phyloP scores from a whole-genome alignment of 2,888 invertebrate genomes.

The Acrobasis consociella region DNA sequence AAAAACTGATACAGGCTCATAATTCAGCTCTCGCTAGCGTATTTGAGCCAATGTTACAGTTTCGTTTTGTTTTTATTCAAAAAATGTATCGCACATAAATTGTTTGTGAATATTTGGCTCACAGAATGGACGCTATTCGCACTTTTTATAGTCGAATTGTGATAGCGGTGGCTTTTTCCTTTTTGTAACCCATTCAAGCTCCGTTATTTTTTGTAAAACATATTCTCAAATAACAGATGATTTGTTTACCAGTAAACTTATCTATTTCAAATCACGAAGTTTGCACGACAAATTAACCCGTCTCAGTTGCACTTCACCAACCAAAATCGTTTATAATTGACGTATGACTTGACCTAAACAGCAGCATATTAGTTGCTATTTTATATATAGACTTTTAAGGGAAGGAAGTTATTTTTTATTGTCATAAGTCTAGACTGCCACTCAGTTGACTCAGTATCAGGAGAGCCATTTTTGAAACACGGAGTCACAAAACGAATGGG shows the following conservation, averaged over 20 bases:
- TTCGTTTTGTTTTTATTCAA: slow-evolving; percentile 1
- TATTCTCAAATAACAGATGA: neutral
- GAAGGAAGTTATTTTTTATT: too few relatives aligned
- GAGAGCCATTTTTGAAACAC: too few relatives aligned
- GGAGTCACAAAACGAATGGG: too few relatives aligned
- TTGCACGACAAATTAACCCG: too few relatives aligned
- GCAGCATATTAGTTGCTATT: too few relatives aligned
- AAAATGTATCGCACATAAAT: slow-evolving; percentile 13
- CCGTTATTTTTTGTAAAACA: neutral
- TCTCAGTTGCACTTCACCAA: too few relatives aligned
- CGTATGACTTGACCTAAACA: too few relatives aligned
- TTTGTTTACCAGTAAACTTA: neutral
- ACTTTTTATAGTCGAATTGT: neutral
- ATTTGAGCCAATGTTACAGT: neutral
- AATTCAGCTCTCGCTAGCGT: neutral
- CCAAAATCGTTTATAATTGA: too few relatives aligned
- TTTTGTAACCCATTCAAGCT: neutral
- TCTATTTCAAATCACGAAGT: too few relatives aligned
- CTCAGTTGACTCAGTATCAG: too few relatives aligned
- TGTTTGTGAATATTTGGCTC: neutral
- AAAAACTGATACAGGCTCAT: neutral
- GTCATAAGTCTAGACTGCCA: too few relatives aligned
- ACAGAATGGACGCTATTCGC: neutral
- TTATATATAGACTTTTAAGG: too few relatives aligned
- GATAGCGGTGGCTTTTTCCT: neutral